Evolutionary conservation across 2,888 invertebrate genomes (phyloP).

Genomic region (Prenolepis imparis): DNA sequence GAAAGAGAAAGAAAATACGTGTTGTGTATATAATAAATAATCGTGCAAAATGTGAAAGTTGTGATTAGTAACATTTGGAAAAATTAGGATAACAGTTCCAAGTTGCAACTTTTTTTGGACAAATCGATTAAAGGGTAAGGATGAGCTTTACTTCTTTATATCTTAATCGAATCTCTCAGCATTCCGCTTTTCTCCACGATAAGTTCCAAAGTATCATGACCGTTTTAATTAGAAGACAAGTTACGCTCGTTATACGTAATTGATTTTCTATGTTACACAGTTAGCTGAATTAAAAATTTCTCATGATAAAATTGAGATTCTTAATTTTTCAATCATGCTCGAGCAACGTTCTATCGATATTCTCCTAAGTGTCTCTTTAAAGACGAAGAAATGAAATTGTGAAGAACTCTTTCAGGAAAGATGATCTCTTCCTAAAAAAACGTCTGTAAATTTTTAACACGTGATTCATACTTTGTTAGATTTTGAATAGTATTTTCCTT

Average conservation of each 20-base stretch:
- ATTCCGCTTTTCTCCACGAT: conserved; percentile 24
- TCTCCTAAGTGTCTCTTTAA: conserved; percentile 15
- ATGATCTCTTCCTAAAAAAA: background rate
- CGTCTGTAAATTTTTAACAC: background rate
- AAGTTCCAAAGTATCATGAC: conserved; percentile 14
- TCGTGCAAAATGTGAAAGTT: background rate
- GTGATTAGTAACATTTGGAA: background rate
- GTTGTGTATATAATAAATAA: background rate
- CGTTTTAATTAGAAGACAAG: conserved; percentile 35
- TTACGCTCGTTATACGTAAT: conserved; percentile 40
- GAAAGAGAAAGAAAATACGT: background rate
- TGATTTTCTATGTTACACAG: conserved; percentile 43
- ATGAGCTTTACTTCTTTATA: conserved; percentile 8
- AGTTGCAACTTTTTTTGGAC: background rate
- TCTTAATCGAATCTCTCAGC: conserved; percentile 47
- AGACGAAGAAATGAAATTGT: conserved; percentile 9
- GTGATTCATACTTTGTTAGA: background rate
- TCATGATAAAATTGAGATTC: conserved; percentile 24
- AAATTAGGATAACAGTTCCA: conserved; percentile 23
- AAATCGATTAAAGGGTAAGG: background rate
- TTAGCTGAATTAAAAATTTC: conserved; percentile 35
- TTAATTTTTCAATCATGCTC: conserved; percentile 46
- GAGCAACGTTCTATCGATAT: conserved; percentile 8
- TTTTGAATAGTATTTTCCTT: background rate
- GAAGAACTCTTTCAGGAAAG: background rate